Evolutionary conservation across 2,113 vertebrate species (phyloP).

Genomic region (Nanorana parkeri): DNA sequence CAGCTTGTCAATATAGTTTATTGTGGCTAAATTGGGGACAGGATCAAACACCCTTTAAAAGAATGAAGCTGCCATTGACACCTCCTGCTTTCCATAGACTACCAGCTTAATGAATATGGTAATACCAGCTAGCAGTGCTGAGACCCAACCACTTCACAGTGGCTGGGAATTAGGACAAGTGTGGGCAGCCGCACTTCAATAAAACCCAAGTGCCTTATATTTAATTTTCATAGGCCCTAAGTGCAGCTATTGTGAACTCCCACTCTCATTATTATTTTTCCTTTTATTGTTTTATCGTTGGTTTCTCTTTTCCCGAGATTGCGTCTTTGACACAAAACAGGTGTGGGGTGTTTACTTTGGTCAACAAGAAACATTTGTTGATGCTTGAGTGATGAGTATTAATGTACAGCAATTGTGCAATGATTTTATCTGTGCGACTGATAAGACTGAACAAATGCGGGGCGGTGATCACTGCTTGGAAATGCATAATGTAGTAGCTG

Average conservation of each 20-base stretch:
- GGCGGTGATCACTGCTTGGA: too few relatives aligned
- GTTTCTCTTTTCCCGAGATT: slow-evolving; percentile 10
- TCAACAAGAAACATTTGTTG: background rate
- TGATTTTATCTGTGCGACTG: too few relatives aligned
- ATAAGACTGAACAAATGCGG: too few relatives aligned
- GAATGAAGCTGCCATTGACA: slow-evolving; percentile 46
- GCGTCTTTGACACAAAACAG: slow-evolving; percentile 30
- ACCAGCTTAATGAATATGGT: slow-evolving; percentile 53
- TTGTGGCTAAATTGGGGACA: slow-evolving; percentile 36
- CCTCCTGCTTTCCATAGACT: slow-evolving; percentile 16
- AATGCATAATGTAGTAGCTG: too few relatives aligned
- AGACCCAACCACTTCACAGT: slow-evolving; percentile 45
- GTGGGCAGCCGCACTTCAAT: slow-evolving; percentile 30
- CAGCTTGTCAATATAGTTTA: slow-evolving; percentile 48
- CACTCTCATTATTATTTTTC: slow-evolving; percentile 33
- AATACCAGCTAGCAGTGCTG: slow-evolving; percentile 34
- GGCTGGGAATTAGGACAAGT: slow-evolving; percentile 21
- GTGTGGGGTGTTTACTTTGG: slow-evolving; percentile 26
- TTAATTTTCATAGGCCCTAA: slow-evolving; percentile 38
- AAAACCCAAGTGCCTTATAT: slow-evolving; percentile 27
- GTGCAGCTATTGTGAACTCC: slow-evolving; percentile 14
- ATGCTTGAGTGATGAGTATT: slow-evolving; percentile 12
- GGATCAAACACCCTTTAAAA: slow-evolving; percentile 44
- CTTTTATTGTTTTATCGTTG: slow-evolving; percentile 19
- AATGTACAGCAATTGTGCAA: background rate